Base-by-base conservation (phyloP, 2,113 vertebrate genomes). In the Calidris pygmaea region DNA sequence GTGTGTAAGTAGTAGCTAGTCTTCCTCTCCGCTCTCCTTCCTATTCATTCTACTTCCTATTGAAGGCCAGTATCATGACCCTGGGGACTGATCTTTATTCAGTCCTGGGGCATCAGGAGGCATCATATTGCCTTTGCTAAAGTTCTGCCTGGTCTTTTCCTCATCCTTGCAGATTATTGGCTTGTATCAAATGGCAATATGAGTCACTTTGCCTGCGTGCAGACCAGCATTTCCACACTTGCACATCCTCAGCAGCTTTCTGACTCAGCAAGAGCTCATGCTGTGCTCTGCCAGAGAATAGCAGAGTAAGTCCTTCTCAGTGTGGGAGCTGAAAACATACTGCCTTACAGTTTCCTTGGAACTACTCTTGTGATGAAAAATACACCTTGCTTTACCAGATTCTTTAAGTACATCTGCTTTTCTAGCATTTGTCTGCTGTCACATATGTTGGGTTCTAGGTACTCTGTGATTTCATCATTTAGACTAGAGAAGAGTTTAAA, bases 221-320 rank as follows among this genome's bases (percentile, higher is more conserved):
- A 87, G 37, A 41, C n/a, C 72, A 48, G 41, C n/a, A 10, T 21
- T 67, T 85, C 66, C 71, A 62, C 21, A 15, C 32, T 52, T 14
- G 5, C 48, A 13, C 63, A 26, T 84, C 87, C 56, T 23, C 29
- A 6, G 67, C 53, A 59, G 65, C 78, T 76, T 50, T 93, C 92
- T 96, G 92, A 92, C 77, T 92, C 92, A 91, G 97, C 95, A 78
- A 10, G 63, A 78, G 83, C 62, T 74, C 6, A 0, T 55, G 80
- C 70, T 90, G 37, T 81, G 83, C 50, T 74, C 68, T 32, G 39
- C 19, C 73, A 82, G 71, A 48, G 68, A 82, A 63, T 6, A 71
- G 56, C 75, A 82, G 59, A 41, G 29, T 7, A 74, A 92, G 43
- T 74, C 34, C 55, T 88, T 52, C 52, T 37, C 70, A 59, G 35